These are phyloP conservation scores for Pterobdella sp. DNA, from an alignment of 2,888 invertebrate genomes.

Conservation along the genomic window DNA sequence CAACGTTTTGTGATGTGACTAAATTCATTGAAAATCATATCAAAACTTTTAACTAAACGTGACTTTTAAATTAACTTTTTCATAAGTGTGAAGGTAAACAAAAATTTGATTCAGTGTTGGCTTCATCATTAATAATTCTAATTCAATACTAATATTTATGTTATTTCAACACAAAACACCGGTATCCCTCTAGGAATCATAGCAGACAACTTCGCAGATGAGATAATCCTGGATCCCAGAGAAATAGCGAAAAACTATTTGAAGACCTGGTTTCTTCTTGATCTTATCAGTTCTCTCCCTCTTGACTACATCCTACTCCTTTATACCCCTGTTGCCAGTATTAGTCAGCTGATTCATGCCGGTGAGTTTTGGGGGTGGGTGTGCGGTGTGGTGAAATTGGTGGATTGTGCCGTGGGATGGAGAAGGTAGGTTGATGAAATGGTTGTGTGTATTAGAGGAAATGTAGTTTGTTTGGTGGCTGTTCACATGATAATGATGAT, in stretches of 20 bases:
- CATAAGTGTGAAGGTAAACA: too few species aligned
- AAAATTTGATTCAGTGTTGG: too few species aligned
- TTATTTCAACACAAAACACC: too few species aligned
- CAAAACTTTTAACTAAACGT: too few species aligned
- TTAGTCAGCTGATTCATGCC: conserved; percentile 50
- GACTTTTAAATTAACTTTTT: too few species aligned
- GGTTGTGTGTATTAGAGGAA: background rate
- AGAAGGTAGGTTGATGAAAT: background rate
- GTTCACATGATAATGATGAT: too few species aligned
- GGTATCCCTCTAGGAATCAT: conserved; percentile 73
- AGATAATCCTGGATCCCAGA: conserved; percentile 93
- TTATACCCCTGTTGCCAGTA: conserved; percentile 64
- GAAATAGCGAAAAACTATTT: conserved; percentile 97
- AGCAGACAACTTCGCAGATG: conserved; percentile 72
- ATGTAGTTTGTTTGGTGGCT: too few species aligned
- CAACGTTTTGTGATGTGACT: too few species aligned
- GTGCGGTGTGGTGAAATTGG: background rate
- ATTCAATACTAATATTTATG: too few species aligned
- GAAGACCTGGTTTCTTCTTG: conserved; percentile 97
- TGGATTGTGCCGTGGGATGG: background rate
- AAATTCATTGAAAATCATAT: too few species aligned
- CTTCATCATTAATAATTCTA: too few species aligned
- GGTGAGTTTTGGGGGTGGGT: conserved; percentile 39
- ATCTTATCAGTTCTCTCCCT: conserved; percentile 98
- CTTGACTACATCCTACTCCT: conserved; percentile 99